Evolutionary conservation across 64 coral and sea anemone species (phyloP).

Genomic region (Cladopsammia gracilis): DNA sequence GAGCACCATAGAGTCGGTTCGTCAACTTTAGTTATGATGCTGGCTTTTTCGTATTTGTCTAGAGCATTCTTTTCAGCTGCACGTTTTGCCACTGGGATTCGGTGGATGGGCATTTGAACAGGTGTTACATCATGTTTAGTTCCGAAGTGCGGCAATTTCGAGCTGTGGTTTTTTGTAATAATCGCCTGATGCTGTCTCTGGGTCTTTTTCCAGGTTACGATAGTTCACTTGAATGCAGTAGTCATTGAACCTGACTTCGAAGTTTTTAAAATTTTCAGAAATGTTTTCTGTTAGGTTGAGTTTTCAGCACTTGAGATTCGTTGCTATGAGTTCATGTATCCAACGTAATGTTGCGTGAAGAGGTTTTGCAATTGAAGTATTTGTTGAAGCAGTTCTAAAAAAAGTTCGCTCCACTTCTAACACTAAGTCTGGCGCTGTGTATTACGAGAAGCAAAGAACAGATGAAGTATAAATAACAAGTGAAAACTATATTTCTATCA

Average conservation of each 20-base stretch:
- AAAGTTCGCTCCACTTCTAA: not conserved
- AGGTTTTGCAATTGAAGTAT: not conserved
- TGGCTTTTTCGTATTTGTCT: too few relatives aligned
- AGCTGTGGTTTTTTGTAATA: conserved; percentile 29
- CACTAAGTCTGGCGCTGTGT: not conserved
- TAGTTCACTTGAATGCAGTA: conserved; percentile 11
- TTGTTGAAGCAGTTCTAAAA: conserved; percentile 5
- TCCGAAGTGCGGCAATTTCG: conserved; percentile 26
- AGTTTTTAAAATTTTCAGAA: conserved; percentile 22
- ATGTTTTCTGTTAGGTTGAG: not conserved
- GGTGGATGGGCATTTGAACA: conserved; percentile 30
- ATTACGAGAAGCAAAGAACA: too few relatives aligned
- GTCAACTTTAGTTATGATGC: too few relatives aligned
- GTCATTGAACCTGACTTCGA: conserved; percentile 23
- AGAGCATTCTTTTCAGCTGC: too few relatives aligned
- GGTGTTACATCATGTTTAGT: not conserved
- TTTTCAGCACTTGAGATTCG: not conserved
- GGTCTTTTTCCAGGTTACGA: not conserved
- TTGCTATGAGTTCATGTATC: conserved; percentile 3
- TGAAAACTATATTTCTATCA: too few relatives aligned
- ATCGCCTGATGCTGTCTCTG: not conserved
- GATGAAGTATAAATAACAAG: too few relatives aligned
- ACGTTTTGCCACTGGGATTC: not conserved
- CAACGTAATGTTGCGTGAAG: conserved; percentile 13
- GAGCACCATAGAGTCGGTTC: too few relatives aligned